Base-by-base conservation (phyloP, 1,140 invertebrate species). In the Trinorchestia longiramus region DNA sequence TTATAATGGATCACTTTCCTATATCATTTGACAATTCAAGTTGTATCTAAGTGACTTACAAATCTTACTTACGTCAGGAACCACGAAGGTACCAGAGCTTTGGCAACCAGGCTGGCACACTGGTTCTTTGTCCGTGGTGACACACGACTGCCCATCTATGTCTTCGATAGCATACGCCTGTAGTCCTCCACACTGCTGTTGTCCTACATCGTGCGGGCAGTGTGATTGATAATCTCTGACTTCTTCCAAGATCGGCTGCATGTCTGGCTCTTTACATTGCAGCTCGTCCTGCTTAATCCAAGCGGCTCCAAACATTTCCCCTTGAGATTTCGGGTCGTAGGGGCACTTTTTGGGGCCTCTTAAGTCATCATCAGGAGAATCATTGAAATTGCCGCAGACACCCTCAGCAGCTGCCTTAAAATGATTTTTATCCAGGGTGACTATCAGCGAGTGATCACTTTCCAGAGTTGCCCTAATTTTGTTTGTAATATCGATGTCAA, bases 321-420 rank as follows among this genome's bases (percentile, higher is more conserved):
- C 44, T 77, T 77, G 62, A 40, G 8, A 6, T 15, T 6, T 43
- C 15, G 92, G 92, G 8, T 45, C 36, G 92, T 94, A 94, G 19
- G 36, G 3, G 36, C 92, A 94, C 43, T n/a, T 23, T 44, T 94
- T 8, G 8, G 36, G 19, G 11, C 15, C 43, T 3, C 11, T 15
- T 6, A 94, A n/a, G 92, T 94, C 92, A 15, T 45, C 36, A 1
- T 40, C 44, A 40, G 92, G 3, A 6, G 1, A 28, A 3, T 40
- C 43, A 47, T 94, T 94, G 92, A 94, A 94, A 40, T 19, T 43
- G 11, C 92, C 92, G 92, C 92, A 94, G 44, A 94, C 11, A 45
- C 92, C 92, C 19, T n/a, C 43, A 0, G 92, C 11, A 4, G 92
- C 92, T 42, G 41, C 8, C 92, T 45, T 40, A 36, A 45, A 94